Base-by-base conservation (phyloP, 2,113 vertebrate species). In the Callionymus lyra region DNA sequence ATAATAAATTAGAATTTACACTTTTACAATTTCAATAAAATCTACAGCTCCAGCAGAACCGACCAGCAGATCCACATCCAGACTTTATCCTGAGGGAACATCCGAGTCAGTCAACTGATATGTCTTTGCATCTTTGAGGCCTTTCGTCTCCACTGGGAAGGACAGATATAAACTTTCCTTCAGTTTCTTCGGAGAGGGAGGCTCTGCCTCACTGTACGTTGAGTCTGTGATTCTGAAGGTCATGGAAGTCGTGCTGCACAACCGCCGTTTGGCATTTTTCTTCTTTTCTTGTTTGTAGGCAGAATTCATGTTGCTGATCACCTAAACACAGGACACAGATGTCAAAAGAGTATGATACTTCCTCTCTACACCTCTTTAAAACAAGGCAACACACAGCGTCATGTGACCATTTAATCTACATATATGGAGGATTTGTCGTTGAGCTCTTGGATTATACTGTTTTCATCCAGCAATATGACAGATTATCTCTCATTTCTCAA, bases 231-330 rank as follows among this genome's bases (percentile, higher is more conserved):
- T 60, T 19, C 85, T 85, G 47, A 88, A 88, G 2, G 80, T 61
- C 17, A 86, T 56, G 0, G 86, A 75, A 4, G 84, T 45, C 34
- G 82, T 41, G 33, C 46, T 70, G 14, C 74, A 82, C 0, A 56
- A 33, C 59, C 73, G 86, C 43, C 85, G 82, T 12, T 88, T 91
- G 16, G 54, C 17, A 0, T 70, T 81, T 51, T 86, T 92, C 52
- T 79, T 92, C 59, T 80, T 85, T 42, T 88, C 85, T 47, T 72
- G 77, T 62, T 86, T 89, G 70, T 90, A 89, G 31, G 88, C 83
- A 0, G 82, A 37, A 31, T 83, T 85, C 84, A 91, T 81, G 50
- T 91, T 93, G 49, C 87, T 70, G 0, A 90, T 76, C 15, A 91
- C 91, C 91, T 93, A 68, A 0, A 53, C 56, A 46, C 6, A 16